A percentile compares a stretch with the other conserved stretches of the same genome.
Evolutionary conservation across 2,888 invertebrate species (phyloP).

Genomic region (Alloplasta piceator): DNA sequence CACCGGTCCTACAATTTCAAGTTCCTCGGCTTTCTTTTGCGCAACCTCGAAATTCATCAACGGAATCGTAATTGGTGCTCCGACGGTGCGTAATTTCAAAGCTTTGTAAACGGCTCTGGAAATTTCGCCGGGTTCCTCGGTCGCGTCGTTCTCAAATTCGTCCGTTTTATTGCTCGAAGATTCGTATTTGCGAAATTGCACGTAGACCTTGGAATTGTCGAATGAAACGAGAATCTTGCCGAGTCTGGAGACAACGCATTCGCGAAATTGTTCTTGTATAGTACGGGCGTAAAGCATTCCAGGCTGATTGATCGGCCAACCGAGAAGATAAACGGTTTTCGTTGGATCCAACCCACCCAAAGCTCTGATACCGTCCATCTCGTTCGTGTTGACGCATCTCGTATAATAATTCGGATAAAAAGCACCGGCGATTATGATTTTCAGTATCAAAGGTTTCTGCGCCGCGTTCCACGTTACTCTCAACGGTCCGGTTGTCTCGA

Average conservation of each 20-base stretch:
- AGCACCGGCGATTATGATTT: conserved; percentile 92
- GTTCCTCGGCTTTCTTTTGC: conserved; percentile 69
- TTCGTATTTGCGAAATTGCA: conserved; percentile 86
- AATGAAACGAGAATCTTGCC: conserved; percentile 79
- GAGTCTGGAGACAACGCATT: conserved; percentile 74
- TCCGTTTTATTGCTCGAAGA: conserved; percentile 63
- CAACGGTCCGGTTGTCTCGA: conserved; percentile 83
- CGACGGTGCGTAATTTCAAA: conserved; percentile 86
- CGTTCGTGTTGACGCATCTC: conserved; percentile 85
- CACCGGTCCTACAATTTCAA: conserved; percentile 59
- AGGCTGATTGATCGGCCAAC: conserved; percentile 86
- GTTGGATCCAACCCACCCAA: conserved; percentile 91
- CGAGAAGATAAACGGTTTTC: conserved; percentile 88
- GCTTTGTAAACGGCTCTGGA: conserved; percentile 90
- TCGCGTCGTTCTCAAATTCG: conserved; percentile 29
- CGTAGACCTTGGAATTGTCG: conserved; percentile 86
- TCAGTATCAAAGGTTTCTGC: conserved; percentile 87
- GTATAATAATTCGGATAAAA: conserved; percentile 97
- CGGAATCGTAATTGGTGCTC: conserved; percentile 83
- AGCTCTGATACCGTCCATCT: conserved; percentile 87
- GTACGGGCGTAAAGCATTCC: conserved; percentile 88
- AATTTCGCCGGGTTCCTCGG: conserved; percentile 78
- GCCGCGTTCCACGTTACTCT: conserved; percentile 83
- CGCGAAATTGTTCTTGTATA: conserved; percentile 86
- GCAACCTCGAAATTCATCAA: conserved; percentile 81